phyloP scores from a whole-genome alignment of 2,113 vertebrate species.

The Heterotilapia buettikoferi region DNA sequence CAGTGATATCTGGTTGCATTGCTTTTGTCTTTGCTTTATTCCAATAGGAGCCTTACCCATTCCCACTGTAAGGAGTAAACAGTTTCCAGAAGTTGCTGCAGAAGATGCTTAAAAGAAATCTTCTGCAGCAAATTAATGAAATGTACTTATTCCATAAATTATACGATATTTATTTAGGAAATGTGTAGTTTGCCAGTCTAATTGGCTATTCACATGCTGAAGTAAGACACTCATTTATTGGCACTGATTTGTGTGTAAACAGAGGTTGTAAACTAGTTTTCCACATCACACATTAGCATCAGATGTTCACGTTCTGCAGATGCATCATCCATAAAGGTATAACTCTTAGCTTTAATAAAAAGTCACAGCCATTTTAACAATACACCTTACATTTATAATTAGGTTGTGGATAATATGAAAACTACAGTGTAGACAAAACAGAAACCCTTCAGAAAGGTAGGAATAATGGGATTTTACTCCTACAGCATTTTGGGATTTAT shows the following conservation, averaged over 20 bases:
- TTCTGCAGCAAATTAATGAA: background rate
- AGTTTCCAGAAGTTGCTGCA: background rate
- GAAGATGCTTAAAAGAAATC: background rate
- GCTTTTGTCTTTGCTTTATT: background rate
- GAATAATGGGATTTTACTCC: background rate
- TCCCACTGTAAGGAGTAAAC: too few species aligned
- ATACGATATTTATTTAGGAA: background rate
- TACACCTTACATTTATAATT: background rate
- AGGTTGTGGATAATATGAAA: background rate
- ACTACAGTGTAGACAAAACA: background rate
- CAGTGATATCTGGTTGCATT: background rate
- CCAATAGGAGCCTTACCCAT: background rate
- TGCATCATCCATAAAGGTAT: background rate
- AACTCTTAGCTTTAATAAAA: background rate
- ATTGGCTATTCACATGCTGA: background rate
- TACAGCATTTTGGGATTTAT: background rate
- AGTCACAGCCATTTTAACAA: background rate
- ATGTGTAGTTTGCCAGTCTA: background rate
- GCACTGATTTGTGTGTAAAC: background rate
- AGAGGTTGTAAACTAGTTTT: background rate
- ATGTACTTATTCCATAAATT: background rate
- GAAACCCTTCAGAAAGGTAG: background rate
- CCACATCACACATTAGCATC: background rate
- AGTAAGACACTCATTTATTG: background rate
- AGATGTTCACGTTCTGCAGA: background rate